A percentile compares a stretch with the other conserved stretches of the same genome.
phyloP scores from a whole-genome alignment of 2,797 vertebrate genomes.

The Characodon lateralis region DNA sequence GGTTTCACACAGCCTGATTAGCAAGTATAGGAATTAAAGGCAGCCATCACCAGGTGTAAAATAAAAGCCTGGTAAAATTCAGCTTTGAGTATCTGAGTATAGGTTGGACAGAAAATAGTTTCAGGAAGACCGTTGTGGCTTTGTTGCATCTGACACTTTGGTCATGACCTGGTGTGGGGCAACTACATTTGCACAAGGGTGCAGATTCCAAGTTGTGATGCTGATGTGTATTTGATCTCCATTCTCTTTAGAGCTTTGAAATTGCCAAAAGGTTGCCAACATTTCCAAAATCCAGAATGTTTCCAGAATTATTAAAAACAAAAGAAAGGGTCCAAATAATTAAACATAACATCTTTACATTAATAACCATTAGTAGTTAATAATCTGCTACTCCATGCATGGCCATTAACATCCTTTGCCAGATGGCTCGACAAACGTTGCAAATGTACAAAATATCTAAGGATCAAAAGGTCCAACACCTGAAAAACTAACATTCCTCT shows the following conservation, averaged over 20 bases:
- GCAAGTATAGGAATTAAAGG: conserved; percentile 57
- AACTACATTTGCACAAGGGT: conserved; percentile 10
- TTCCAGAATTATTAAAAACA: background rate
- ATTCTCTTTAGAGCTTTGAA: background rate
- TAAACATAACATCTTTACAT: too few species aligned
- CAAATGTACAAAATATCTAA: background rate
- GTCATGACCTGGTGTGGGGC: conserved; percentile 22
- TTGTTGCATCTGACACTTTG: conserved; percentile 50
- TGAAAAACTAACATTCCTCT: background rate
- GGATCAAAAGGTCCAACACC: background rate
- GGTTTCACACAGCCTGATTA: conserved; percentile 60
- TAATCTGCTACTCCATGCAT: background rate
- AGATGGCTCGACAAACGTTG: background rate
- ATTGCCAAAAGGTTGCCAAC: background rate
- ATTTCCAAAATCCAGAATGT: background rate
- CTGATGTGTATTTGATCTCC: background rate
- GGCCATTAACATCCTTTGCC: background rate
- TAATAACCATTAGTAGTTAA: background rate
- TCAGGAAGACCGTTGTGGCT: conserved; percentile 34
- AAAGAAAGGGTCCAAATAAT: too few species aligned
- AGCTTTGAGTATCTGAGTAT: conserved; percentile 35
- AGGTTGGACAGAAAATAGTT: conserved; percentile 46
- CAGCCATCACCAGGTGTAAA: conserved; percentile 50
- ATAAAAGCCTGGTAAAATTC: conserved; percentile 57
- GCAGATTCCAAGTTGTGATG: background rate